Base-by-base conservation (phyloP, 2,113 vertebrate species). In the Rhinichthys klamathensis region DNA sequence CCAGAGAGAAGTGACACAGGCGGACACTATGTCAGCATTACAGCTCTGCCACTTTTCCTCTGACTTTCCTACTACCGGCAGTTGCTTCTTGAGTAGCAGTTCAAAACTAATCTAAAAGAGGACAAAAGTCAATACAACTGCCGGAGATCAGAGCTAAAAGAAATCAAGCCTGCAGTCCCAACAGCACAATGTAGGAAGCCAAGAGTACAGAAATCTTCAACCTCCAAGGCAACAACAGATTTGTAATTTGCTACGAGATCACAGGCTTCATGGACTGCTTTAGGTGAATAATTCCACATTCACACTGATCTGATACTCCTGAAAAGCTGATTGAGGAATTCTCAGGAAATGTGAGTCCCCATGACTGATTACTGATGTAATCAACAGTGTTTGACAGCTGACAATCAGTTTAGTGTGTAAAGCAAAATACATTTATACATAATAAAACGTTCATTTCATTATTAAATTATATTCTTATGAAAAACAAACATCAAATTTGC, bases 41-140 rank as follows among this genome's bases (percentile, higher is more conserved):
- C 18, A 38, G 18, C 35, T 38, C 67, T 70, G 67, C 3, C 35
- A 41, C 21, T 41, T 56, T 72, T 41, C n/a, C 35, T 70, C 35
- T 41, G 35, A n/a, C 35, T 72, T 72, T 70, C 35, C 23, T 70
- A 41, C 67, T 72, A 30, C 30, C 30, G 30, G 30, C 2, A 72
- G 67, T 38, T 70, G 18, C 32, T 70, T 70, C 18, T 70, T 23
- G 9, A 70, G 35, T 12, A 6, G 67, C 10, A 72, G 69, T 72
- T 72, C n/a, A 72, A 72, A 72, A 72, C 35, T 72, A 72, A 72
- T 72, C 69, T 72, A 2, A 41, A 72, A 72, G 21, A 72, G 69
- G 35, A 4, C 35, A 41, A 72, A 72, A n/a, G 69, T 41, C 69
- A 41, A 41, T 72, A 72, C 38, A 72, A 41, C 35, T 41, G 69